Evolutionary conservation across 2,113 vertebrate genomes (phyloP), one percentile per base, ranked within the genome.

Genomic region (Poeciliopsis turrubarensis): DNA sequence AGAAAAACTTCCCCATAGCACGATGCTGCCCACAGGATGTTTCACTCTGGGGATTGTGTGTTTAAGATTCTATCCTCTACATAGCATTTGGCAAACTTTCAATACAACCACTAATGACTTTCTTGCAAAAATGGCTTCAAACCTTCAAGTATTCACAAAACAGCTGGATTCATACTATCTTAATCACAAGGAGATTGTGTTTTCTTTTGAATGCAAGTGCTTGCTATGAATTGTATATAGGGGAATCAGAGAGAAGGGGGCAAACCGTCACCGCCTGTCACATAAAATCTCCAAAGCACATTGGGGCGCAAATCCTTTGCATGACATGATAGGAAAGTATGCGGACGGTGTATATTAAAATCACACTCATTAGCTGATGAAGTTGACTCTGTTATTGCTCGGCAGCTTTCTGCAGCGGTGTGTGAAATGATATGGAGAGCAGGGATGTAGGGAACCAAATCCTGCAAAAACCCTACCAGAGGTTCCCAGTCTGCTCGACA

Each of bases 351-450:
- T 12, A 5, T 29, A 81, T 84, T 87, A 68, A 87, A 83, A 68
- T 84, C 80, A 85, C 73, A 51, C 66, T 26, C 81, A 63, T 72
- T 72, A 65, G 75, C 60, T 54, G 78, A 81, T 77, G 29, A 32
- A 74, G 70, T 89, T 78, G 41, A 60, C 65, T 47, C 88, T 77
- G 82, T 75, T 68, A 79, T 88, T 79, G 86, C 81, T 71, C 70
- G 44, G 41, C 71, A 69, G 87, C 69, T 80, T 75, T 90, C 70
- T 86, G 80, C 84, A 86, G 57, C 75, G 73, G 74, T 70, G 80
- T 83, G 82, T 93, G 89, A 94, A 92, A 93, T 90, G 70, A 89
- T 80, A 86, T 87, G 86, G 82, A 88, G 85, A 87, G 27, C 71
- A 31, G 74, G 70, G 51, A 82, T 85, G 75, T 88, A 90, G 86